These are phyloP conservation scores for Aplodontia rufa DNA, from an alignment of 2,113 vertebrate species.

Conservation along the genomic window DNA sequence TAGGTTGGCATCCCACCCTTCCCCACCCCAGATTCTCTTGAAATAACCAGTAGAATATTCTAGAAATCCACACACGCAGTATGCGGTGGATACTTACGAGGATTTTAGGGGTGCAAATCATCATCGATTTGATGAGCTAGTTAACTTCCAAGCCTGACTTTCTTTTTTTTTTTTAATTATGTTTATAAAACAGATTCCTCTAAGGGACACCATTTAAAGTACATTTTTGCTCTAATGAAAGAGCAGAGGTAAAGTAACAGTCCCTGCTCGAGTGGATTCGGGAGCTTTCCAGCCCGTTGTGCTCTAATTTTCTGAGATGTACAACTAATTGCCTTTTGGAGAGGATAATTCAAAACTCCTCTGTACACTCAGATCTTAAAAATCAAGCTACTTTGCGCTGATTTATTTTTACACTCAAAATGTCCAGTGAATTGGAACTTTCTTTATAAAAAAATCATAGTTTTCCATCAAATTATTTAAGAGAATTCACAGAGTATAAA, in stretches of 20 bases:
- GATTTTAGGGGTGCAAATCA: constrained; percentile 2
- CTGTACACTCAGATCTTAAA: background rate
- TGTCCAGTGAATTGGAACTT: background rate
- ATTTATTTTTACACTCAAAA: constrained; percentile 9
- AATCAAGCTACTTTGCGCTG: background rate
- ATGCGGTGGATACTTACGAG: constrained; percentile 41
- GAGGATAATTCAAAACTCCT: background rate
- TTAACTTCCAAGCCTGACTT: background rate
- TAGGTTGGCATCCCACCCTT: constrained; percentile 46
- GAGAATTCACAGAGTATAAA: background rate
- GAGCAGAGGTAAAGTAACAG: background rate
- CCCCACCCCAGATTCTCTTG: background rate
- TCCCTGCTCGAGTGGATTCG: background rate
- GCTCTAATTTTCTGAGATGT: constrained; percentile 26
- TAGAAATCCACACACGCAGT: background rate
- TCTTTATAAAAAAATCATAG: background rate
- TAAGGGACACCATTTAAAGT: constrained; percentile 2
- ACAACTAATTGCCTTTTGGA: constrained; percentile 6
- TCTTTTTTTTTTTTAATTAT: background rate
- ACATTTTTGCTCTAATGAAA: background rate
- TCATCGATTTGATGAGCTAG: background rate
- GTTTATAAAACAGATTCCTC: constrained; percentile 38
- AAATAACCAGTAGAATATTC: background rate
- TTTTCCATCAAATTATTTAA: background rate
- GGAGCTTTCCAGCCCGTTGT: background rate